phyloP scores from a whole-genome alignment of 2,113 vertebrate genomes.

The Zosterops hypoxanthus region DNA sequence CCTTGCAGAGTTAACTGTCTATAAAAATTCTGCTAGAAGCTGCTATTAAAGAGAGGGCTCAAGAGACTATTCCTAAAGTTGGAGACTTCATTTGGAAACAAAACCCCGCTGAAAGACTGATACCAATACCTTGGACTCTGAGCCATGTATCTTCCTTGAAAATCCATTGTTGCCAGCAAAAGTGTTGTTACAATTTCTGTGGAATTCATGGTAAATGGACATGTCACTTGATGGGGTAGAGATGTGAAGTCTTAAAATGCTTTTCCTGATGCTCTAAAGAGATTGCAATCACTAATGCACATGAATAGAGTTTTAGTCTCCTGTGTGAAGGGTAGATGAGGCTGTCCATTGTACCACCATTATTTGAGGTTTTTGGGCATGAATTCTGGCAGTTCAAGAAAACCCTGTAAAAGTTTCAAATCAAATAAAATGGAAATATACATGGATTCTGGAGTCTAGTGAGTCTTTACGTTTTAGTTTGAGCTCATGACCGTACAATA shows the following conservation, averaged over 20 bases:
- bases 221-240: constrained; percentile 45
- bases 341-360: constrained; percentile 72
- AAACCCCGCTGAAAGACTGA: constrained; percentile 39
- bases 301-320: constrained; percentile 65
- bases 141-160: constrained; percentile 59
- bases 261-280: constrained; percentile 44
- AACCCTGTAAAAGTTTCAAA: constrained; percentile 78
- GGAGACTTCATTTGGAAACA: constrained; percentile 58
- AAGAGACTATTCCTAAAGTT: constrained; percentile 32
- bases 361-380: constrained; percentile 69
- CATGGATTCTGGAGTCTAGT: constrained; percentile 52
- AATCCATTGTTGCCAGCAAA: constrained; percentile 48
- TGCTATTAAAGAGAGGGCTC: constrained; percentile 49
- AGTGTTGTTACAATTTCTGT: constrained; percentile 30
- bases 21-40: constrained; percentile 40
- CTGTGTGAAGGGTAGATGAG: constrained; percentile 68
- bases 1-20: constrained; percentile 18
- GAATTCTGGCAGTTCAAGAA: constrained; percentile 74
- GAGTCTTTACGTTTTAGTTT: constrained; percentile 17
- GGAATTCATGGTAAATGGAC: constrained; percentile 40
- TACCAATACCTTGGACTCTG: constrained; percentile 49
- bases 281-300: constrained; percentile 46
- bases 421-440: constrained; percentile 77
- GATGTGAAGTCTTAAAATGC: constrained; percentile 48
- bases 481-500: not conserved